A percentile compares a stretch with the other conserved stretches of the same genome.
These are phyloP conservation scores for Tachuris rubrigastra DNA, from an alignment of 2,113 vertebrate genomes.

Conservation along the genomic window DNA sequence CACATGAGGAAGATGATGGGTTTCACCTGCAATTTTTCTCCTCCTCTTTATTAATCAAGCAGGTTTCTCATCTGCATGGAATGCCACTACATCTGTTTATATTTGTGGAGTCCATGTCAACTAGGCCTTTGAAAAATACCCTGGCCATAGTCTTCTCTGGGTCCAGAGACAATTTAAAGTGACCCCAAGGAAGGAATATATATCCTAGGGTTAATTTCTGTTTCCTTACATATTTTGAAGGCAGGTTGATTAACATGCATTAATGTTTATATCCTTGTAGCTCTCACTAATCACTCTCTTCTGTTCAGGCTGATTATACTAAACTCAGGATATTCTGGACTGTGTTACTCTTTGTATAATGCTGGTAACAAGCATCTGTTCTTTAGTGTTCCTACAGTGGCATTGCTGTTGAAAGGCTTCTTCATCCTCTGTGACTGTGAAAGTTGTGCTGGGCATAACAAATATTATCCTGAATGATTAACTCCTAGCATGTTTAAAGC, in stretches of 20 bases:
- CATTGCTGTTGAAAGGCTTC: not conserved
- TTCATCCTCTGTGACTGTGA: not conserved
- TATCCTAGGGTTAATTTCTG: not conserved
- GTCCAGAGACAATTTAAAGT: not conserved
- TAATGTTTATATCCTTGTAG: not conserved
- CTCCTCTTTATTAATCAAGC: not conserved
- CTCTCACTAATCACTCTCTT: not conserved
- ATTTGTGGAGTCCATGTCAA: not conserved
- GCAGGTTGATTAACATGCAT: not conserved
- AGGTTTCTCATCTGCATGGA: not conserved
- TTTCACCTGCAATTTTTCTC: not conserved
- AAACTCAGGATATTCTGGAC: not conserved
- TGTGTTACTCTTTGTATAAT: not conserved
- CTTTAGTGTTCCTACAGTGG: not conserved
- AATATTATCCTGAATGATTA: not conserved
- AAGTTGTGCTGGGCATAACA: not conserved
- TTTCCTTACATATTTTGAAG: not conserved
- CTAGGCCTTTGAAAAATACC: not conserved
- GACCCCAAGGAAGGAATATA: not conserved
- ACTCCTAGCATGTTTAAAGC: not conserved
- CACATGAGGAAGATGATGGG: not conserved
- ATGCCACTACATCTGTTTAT: not conserved
- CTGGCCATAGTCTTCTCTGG: not conserved
- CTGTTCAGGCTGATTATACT: not conserved
- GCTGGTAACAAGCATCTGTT: not conserved